Evolutionary conservation across 2,888 invertebrate genomes (phyloP), one percentile per base, ranked within the genome.

Genomic region (Rotaria sp.): DNA sequence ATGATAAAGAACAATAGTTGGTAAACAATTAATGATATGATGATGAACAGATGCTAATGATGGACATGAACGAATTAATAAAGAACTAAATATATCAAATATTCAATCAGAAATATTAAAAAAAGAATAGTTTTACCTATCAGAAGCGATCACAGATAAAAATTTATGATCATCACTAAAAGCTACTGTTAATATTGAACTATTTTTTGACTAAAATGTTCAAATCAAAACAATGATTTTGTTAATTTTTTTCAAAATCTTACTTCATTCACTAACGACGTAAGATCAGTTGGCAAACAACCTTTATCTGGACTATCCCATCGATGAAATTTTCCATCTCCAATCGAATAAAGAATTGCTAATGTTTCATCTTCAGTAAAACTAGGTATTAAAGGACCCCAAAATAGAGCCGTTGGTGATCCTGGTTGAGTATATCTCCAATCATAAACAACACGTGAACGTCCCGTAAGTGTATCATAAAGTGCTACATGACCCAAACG

Each of bases 391-490:
- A 80, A 26, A 13, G 80, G 80, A 45, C 80, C 80, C 80, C 80
- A 80, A 26, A 80, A n/a, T 11, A 80, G 45, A 41, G 35, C 30
- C 1, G 3, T 35, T 35, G 67, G 80, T 13, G 80, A 45, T 80
- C 41, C 80, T 45, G 45, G 24, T 45, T 45, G 80, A 80, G 10
- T 45, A 45, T 80, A 80, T 45, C 35, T 26, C 26, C 45, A 80
- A 45, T 45, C 80, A 45, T 80, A 80, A 45, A 80, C 80, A n/a
- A 80, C 80, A 45, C 80, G 80, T 80, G 80, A 45, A n/a, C 80
- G 41, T n/a, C 45, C 80, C 26, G 45, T 80, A 45, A 80, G 80
- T 41, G 80, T 80, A 41, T 80, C 45, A 45, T 80, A 80, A 26
- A 80, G 24, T 45, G 45, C 80, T 4, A 80, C 45, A n/a, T 45